Evolutionary conservation across 64 coral and sea anemone genomes (phyloP).

Genomic region (Pachyseris speciosa): DNA sequence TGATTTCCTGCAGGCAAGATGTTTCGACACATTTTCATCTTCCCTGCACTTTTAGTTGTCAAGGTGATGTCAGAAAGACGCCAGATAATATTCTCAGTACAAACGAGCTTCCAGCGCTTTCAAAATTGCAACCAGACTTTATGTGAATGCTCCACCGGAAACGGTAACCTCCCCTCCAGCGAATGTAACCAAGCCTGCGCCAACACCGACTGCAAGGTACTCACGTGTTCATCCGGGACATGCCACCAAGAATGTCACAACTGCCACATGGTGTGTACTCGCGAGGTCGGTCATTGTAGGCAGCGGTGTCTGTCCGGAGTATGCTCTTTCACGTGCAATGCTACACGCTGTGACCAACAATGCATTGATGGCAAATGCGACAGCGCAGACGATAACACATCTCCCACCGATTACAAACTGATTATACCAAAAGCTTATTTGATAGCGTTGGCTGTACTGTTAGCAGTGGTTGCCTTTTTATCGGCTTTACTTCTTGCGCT

Average conservation of each 20-base stretch:
- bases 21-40: conserved; percentile 2
- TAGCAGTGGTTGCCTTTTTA: conserved; percentile 26
- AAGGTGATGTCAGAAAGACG: background rate
- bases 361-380: conserved; percentile 43
- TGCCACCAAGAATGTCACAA: conserved; percentile 77
- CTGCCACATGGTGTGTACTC: conserved; percentile 77
- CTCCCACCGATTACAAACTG: background rate
- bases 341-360: conserved; percentile 43
- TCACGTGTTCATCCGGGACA: conserved; percentile 61
- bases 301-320: conserved; percentile 78
- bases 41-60: background rate
- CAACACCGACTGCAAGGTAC: conserved; percentile 20
- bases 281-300: conserved; percentile 63
- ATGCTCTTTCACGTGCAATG: conserved; percentile 63
- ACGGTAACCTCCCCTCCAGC: background rate
- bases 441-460: conserved; percentile 67
- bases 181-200: conserved; percentile 63
- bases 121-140: conserved; percentile 70
- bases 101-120: conserved; percentile 57
- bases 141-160: conserved; percentile 47
- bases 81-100: background rate
- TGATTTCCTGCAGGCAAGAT: background rate
- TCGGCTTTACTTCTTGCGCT: conserved; percentile 4
- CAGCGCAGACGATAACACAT: background rate
- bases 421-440: conserved; percentile 45